Evolutionary conservation across 2,888 invertebrate species (phyloP).

Genomic region (Thereva unica): DNA sequence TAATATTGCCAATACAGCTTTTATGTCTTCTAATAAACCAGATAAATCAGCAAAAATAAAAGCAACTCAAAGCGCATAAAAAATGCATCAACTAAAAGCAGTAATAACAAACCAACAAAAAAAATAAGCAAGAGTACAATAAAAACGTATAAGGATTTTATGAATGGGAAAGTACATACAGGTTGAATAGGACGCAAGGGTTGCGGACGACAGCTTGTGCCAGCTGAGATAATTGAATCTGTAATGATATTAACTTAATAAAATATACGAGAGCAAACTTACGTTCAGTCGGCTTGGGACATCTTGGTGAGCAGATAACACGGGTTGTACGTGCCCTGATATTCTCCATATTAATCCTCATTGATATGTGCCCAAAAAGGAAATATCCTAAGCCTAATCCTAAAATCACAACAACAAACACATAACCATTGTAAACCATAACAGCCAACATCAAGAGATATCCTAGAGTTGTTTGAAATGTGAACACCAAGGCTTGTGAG

Average conservation of each 20-base stretch:
- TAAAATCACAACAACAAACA: conserved; percentile 66
- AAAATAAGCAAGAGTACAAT: too few species aligned
- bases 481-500: conserved; percentile 45
- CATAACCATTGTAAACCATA: conserved; percentile 74
- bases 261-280: conserved; percentile 15
- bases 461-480: conserved; percentile 63
- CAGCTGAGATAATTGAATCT: conserved; percentile 2
- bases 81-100: too few species aligned
- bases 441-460: conserved; percentile 74
- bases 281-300: conserved; percentile 48
- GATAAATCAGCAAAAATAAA: too few species aligned
- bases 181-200: too few species aligned
- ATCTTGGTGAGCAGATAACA: conserved; percentile 56
- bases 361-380: conserved; percentile 61
- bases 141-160: too few species aligned
- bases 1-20: too few species aligned
- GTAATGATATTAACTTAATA: not conserved
- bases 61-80: too few species aligned
- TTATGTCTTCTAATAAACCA: too few species aligned
- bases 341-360: conserved; percentile 61
- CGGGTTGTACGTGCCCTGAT: conserved; percentile 58
- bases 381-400: conserved; percentile 67
- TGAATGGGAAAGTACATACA: too few species aligned
- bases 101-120: too few species aligned
- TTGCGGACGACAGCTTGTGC: conserved; percentile 1